Evolutionary conservation across 2,113 vertebrate genomes (phyloP).

Genomic region (Hylia prasina): DNA sequence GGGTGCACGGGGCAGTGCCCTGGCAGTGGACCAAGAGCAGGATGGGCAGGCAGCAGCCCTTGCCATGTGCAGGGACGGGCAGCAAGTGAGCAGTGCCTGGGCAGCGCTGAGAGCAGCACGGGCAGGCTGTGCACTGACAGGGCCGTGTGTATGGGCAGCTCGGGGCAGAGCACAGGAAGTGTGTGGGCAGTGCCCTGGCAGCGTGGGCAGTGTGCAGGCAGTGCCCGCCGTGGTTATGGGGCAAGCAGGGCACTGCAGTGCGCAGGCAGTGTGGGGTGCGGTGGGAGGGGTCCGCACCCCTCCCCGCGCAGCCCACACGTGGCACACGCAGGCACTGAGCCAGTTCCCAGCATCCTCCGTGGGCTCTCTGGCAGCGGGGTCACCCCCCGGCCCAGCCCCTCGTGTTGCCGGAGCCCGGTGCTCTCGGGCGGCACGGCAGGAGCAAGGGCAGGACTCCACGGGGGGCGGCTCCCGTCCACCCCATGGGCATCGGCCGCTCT

Average conservation of each 20-base stretch:
- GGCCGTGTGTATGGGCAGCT: not conserved
- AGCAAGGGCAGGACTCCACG: not conserved
- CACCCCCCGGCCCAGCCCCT: rapidly evolving
- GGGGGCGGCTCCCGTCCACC: not conserved
- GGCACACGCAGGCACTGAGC: not conserved
- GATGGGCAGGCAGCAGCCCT: not conserved
- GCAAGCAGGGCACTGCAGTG: not conserved
- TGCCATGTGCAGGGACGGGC: not conserved
- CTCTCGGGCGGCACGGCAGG: rapidly evolving
- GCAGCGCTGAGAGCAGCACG: not conserved
- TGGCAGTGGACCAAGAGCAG: not conserved
- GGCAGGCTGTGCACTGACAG: not conserved
- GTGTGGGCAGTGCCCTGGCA: not conserved
- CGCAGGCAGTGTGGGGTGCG: rapidly evolving
- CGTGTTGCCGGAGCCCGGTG: rapidly evolving
- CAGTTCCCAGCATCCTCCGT: not conserved
- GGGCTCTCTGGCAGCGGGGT: not conserved
- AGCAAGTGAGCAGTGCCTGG: not conserved
- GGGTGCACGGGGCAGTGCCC: not conserved
- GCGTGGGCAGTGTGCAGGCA: not conserved
- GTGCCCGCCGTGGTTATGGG: not conserved
- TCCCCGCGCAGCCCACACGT: not conserved
- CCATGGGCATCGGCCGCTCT: not conserved
- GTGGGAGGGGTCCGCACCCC: not conserved
- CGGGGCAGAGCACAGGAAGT: not conserved